These are phyloP conservation scores for Darevskia mixta DNA, from an alignment of 2,797 vertebrate species.

Conservation along the genomic window DNA sequence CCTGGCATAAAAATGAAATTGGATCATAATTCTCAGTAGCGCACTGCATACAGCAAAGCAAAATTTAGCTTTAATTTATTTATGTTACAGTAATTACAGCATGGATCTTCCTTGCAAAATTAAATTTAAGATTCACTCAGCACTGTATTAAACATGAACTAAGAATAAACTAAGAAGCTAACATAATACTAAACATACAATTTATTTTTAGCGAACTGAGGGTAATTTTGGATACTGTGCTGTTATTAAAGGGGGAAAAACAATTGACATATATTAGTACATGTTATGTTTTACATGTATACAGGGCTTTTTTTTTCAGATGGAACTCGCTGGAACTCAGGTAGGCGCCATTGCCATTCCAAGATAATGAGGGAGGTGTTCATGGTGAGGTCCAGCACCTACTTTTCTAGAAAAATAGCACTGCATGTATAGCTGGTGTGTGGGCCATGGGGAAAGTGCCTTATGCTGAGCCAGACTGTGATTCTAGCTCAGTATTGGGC, in stretches of 20 bases:
- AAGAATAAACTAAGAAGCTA: slow-evolving; percentile 57
- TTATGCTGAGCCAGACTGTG: too few relatives aligned
- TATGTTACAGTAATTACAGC: slow-evolving; percentile 68
- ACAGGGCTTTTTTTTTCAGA: too few relatives aligned
- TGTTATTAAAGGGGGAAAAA: neutral
- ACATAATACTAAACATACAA: slow-evolving; percentile 59
- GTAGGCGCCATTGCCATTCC: too few relatives aligned
- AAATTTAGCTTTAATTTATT: slow-evolving; percentile 73
- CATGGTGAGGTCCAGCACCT: too few relatives aligned
- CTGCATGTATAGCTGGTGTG: neutral
- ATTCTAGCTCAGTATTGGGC: too few relatives aligned
- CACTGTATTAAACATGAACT: slow-evolving; percentile 62
- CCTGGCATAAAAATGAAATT: slow-evolving; percentile 67
- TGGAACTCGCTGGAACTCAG: too few relatives aligned
- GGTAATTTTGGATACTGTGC: slow-evolving; percentile 24
- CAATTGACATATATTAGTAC: neutral
- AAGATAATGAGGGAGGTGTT: too few relatives aligned
- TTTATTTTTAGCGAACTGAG: slow-evolving; percentile 56
- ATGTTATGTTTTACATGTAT: neutral
- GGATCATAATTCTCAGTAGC: slow-evolving; percentile 60
- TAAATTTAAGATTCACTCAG: slow-evolving; percentile 62
- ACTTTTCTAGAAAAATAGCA: too few relatives aligned
- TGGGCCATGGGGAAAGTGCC: too few relatives aligned
- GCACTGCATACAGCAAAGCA: slow-evolving; percentile 60
- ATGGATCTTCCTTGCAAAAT: slow-evolving; percentile 69